These are phyloP conservation scores for Neopipo cinnamomea DNA, from an alignment of 2,113 vertebrate genomes.

Conservation along the genomic window DNA sequence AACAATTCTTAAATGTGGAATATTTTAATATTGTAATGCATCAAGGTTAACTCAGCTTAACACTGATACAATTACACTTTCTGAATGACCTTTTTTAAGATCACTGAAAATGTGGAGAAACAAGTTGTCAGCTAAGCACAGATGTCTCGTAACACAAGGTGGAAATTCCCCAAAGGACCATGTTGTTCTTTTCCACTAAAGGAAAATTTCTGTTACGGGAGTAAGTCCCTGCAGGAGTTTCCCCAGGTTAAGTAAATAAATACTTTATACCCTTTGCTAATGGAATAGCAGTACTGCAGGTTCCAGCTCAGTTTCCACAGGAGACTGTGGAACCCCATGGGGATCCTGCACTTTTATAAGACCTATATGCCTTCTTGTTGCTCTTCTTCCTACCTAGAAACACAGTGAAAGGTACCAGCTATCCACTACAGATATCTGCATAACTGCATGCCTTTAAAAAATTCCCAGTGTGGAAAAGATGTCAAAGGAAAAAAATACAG, in stretches of 20 bases:
- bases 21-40: background rate
- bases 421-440: background rate
- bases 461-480: background rate
- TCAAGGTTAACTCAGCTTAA: background rate
- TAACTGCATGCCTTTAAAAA: background rate
- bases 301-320: background rate
- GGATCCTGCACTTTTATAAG: background rate
- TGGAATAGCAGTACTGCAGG: background rate
- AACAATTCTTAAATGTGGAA: background rate
- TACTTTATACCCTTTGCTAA: background rate
- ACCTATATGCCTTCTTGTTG: background rate
- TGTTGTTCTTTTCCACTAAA: background rate
- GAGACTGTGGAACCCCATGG: background rate
- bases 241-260: background rate
- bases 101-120: background rate
- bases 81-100: background rate
- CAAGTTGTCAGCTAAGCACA: background rate
- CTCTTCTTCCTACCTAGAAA: background rate
- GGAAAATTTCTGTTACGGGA: background rate
- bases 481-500: background rate
- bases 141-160: background rate
- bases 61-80: background rate
- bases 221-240: background rate
- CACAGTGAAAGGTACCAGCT: background rate
- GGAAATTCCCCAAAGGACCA: background rate